Evolutionary conservation across 1,140 invertebrate species (phyloP).

Genomic region (Heliconius hewitsoni): DNA sequence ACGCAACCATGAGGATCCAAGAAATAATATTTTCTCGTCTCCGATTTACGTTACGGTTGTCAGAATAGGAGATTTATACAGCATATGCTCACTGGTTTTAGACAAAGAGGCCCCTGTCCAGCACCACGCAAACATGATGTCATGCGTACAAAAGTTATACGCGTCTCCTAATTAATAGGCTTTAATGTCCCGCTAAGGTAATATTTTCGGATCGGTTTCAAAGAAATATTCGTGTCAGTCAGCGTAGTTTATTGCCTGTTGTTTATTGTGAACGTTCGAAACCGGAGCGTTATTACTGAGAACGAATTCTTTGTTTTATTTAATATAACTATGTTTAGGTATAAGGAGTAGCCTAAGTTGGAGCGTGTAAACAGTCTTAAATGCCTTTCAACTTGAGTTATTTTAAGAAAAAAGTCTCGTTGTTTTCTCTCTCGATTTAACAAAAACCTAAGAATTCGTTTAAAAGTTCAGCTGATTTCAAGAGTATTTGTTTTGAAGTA

Average conservation of each 20-base stretch:
- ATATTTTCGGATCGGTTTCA: constrained; percentile 66
- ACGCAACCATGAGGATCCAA: constrained; percentile 57
- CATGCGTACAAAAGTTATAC: constrained; percentile 57
- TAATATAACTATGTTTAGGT: constrained; percentile 27
- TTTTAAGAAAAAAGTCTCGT: constrained; percentile 38
- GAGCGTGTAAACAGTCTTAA: constrained; percentile 40
- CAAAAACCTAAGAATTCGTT: constrained; percentile 39
- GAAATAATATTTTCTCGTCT: constrained; percentile 70
- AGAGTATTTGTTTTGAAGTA: constrained; percentile 35
- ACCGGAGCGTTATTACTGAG: constrained; percentile 53
- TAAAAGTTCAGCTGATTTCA: constrained; percentile 33
- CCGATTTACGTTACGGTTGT: constrained; percentile 68
- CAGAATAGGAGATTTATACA: constrained; percentile 70
- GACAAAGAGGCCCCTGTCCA: constrained; percentile 71
- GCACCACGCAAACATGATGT: constrained; percentile 69
- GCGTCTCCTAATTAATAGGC: constrained; percentile 72
- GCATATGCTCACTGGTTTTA: constrained; percentile 53
- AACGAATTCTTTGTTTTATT: constrained; percentile 67
- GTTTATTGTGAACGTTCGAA: constrained; percentile 65
- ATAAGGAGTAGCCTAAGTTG: constrained; percentile 34
- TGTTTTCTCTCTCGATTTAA: constrained; percentile 38
- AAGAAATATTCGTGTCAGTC: constrained; percentile 70
- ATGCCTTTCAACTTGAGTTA: constrained; percentile 42
- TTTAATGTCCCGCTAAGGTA: constrained; percentile 63
- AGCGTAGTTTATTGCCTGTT: constrained; percentile 66